Evolutionary conservation across 2,797 vertebrate genomes (phyloP).

Genomic region (Eupleurogrammus muticus): DNA sequence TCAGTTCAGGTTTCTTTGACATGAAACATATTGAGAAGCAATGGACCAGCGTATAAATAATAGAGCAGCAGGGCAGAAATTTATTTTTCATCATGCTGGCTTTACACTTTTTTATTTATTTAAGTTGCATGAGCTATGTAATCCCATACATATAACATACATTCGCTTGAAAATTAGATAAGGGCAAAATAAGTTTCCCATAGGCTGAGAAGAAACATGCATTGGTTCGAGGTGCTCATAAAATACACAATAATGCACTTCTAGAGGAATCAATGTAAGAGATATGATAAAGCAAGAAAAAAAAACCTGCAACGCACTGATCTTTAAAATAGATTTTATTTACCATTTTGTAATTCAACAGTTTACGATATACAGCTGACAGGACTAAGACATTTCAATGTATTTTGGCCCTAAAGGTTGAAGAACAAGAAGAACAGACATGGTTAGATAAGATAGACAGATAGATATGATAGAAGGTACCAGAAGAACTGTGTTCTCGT

Average conservation of each 20-base stretch:
- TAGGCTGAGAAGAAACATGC: neutral
- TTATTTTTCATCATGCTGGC: neutral
- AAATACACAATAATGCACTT: neutral
- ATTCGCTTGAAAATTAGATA: neutral
- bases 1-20: too few relatives aligned
- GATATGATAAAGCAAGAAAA: neutral
- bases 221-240: neutral
- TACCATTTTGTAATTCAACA: constrained; percentile 87
- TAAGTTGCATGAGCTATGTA: neutral
- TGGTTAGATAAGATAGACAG: constrained; percentile 82
- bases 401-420: constrained; percentile 86
- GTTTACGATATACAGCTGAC: constrained; percentile 88
- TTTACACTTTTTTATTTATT: neutral
- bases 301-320: constrained; percentile 63
- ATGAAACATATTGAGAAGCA: too few relatives aligned
- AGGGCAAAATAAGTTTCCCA: too few relatives aligned
- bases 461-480: constrained; percentile 78
- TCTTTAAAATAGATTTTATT: constrained; percentile 93
- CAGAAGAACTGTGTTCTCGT: constrained; percentile 75
- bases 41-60: too few relatives aligned
- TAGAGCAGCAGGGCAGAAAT: too few relatives aligned
- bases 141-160: neutral
- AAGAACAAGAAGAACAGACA: constrained; percentile 77
- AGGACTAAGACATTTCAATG: constrained; percentile 86
- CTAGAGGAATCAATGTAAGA: neutral